A percentile compares a stretch with the other conserved stretches of the same genome.
Conservation (phyloP, 2,113 vertebrate genomes). For the Amblyopsis rosae region DNA sequence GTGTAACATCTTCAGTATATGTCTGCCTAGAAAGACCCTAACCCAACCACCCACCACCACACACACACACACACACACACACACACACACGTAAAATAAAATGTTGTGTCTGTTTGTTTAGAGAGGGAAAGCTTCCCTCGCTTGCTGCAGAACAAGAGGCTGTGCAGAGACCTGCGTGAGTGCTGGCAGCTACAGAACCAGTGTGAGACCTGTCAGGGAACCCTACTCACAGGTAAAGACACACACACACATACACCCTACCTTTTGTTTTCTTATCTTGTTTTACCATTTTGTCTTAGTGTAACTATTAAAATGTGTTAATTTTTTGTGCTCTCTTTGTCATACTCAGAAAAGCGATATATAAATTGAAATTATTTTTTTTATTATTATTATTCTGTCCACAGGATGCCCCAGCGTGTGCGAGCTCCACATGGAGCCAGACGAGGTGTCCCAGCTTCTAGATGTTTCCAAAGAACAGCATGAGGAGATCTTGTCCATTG, state of each 20-base stretch:
- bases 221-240: conserved; percentile 80
- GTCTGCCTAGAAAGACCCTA: too few relatives aligned
- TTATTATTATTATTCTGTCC: conserved; percentile 2
- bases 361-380: too few relatives aligned
- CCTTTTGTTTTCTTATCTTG: too few relatives aligned
- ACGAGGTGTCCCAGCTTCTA: conserved; percentile 82
- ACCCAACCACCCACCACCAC: background rate
- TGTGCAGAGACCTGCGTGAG: conserved; percentile 78
- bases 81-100: background rate
- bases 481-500: conserved; percentile 81
- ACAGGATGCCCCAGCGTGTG: conserved; percentile 83
- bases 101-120: conserved; percentile 30
- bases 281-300: too few relatives aligned
- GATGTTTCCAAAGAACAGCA: conserved; percentile 85
- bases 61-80: background rate
- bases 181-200: conserved; percentile 83
- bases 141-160: conserved; percentile 64
- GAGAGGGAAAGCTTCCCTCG: conserved; percentile 51
- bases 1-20: too few relatives aligned
- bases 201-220: conserved; percentile 85
- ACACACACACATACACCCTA: background rate
- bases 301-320: too few relatives aligned
- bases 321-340: too few relatives aligned
- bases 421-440: conserved; percentile 82
- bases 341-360: too few relatives aligned